Evolutionary conservation across 2,113 vertebrate genomes (phyloP), one percentile per base, ranked within the genome.

Genomic region (Seriola aureovittata): DNA sequence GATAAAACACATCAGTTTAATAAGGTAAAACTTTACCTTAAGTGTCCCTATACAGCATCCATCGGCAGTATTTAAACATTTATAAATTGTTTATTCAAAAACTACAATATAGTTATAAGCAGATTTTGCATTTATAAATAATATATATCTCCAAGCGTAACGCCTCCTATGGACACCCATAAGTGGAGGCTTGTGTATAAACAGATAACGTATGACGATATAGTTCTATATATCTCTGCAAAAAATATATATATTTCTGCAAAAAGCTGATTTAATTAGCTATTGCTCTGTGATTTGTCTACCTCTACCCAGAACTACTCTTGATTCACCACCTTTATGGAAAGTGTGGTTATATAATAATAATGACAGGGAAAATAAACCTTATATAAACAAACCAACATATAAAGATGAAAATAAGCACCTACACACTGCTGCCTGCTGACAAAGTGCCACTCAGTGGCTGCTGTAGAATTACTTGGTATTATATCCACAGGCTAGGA

Each of bases 401-500:
- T 44, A n/a, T 23, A 38, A 46, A 60, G 12, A 40, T 25, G 19
- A 12, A 29, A 40, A 48, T 32, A 69, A 57, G 8, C 48, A 32
- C 52, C 32, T 11, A 48, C 21, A 57, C 8, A 36, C 16, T 19
- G 21, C 68, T 55, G 14, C 63, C 23, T 50, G 54, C 67, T 48
- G 65, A 50, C 63, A 21, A 66, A n/a, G 40, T 46, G 12, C 5
- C 21, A 46, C 44, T 65, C 34, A 23, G 6, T 32, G 4, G 1
- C 16, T n/a, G 40, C 16, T 57, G 38, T 8, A 25, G 25, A 82
- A 29, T 38, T 12, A 71, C 32, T 69, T 63, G 6, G 34, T 11
- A 60, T 62, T 71, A 46, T 17, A 81, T 71, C n/a, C 59, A 36
- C 23, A 4, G 23, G 7, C 11, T 29, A 36, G 65, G 48, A 87